Base-by-base conservation (phyloP, 2,797 vertebrate genomes). In the Mallotus villosus region DNA sequence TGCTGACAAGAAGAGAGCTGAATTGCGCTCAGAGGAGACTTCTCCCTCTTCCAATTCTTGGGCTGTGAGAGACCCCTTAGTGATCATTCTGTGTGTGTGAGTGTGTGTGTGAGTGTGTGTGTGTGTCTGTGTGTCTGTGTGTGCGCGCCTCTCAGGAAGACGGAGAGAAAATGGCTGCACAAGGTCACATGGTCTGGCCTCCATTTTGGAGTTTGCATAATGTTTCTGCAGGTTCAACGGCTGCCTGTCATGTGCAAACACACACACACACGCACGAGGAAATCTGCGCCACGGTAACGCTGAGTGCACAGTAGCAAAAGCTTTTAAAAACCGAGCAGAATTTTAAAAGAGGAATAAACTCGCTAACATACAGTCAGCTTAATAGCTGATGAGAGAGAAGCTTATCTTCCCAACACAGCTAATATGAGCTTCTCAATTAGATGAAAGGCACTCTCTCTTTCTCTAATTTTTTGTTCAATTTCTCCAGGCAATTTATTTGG, bases 391-490 rank as follows among this genome's bases (percentile, higher is more conserved):
- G 85, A 84, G 78, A 80, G 84, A 82, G 71, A 70, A 80, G 87
- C 89, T 93, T 93, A 93, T 93, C 92, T 93, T 88, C 82, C 87
- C 83, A 81, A 77, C 88, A 74, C 90, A 93, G 92, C 86, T 89
- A 89, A 91, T 90, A 88, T 82, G 81, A 87, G 90, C 88, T 86
- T 83, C 89, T 89, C 87, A 90, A 90, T 91, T 90, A 92, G 89
- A 92, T 89, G 87, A 90, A 92, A 91, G 86, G 75, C 72, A 69
- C 74, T 76, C 87, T 85, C 77, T 41, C 84, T 84, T 84, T 89
- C 88, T 88, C 85, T 85, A 84, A 85, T 80, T 90, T 88, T 91
- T 88, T 86, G 80, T 89, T 89, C 81, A 89, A 79, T 91, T 92
- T 91, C 92, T 93, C 87, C 87, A 91, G 91, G 91, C 91, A 87